Evolutionary conservation across 2,888 invertebrate species (phyloP).

Genomic region (Leptinotarsa juncta): DNA sequence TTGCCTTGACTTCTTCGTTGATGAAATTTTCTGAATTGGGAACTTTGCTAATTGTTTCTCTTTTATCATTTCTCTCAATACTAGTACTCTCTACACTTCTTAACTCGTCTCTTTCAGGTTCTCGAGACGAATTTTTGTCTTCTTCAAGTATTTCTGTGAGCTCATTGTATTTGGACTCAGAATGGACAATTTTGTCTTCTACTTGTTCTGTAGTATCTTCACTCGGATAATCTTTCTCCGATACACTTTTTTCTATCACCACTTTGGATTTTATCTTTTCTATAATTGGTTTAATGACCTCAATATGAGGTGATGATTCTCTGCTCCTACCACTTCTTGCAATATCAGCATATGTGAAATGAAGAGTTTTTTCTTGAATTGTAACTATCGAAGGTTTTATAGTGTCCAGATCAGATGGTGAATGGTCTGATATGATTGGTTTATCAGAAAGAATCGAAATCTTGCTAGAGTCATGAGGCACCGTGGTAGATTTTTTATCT

Average conservation of each 20-base stretch:
- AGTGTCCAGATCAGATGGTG: background rate
- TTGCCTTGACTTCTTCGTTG: conserved; percentile 21
- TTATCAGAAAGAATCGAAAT: background rate
- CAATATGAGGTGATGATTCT: conserved; percentile 48
- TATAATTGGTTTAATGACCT: conserved; percentile 3
- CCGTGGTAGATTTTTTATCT: background rate
- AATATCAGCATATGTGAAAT: conserved; percentile 52
- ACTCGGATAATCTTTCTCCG: background rate
- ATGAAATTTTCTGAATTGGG: conserved; percentile 6
- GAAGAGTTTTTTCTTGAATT: conserved; percentile 15
- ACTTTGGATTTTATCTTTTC: conserved; percentile 7
- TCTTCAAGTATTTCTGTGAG: no score
- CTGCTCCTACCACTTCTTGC: conserved; percentile 49
- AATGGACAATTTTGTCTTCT: background rate
- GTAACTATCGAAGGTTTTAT: background rate
- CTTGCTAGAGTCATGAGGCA: background rate
- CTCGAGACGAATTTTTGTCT: background rate
- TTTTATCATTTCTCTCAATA: background rate
- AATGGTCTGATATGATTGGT: background rate
- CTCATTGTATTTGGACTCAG: no score
- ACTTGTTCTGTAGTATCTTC: background rate
- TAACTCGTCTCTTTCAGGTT: background rate
- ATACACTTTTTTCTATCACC: background rate
- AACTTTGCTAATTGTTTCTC: background rate
- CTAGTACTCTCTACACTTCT: background rate